Conservation (phyloP, 2,888 invertebrate species). For the Agriopis leucophaearia region DNA sequence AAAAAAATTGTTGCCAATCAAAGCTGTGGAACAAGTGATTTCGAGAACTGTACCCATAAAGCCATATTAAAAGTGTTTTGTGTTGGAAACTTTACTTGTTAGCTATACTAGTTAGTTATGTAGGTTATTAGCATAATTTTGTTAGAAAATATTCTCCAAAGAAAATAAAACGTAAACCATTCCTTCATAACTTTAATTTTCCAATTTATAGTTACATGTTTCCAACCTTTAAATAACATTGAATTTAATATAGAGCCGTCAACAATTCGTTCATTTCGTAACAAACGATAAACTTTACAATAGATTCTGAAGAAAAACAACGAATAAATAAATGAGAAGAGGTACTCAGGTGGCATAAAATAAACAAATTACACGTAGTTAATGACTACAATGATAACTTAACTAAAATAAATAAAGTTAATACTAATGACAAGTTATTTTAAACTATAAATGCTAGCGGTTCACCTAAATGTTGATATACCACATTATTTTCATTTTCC, state of each 20-base stretch:
- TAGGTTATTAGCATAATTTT: too few species aligned
- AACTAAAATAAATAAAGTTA: slow-evolving; percentile 84
- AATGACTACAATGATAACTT: slow-evolving; percentile 75
- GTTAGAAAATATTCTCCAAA: slow-evolving; percentile 2
- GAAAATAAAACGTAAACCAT: slow-evolving; percentile 50
- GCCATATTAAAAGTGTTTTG: too few species aligned
- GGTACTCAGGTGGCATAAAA: slow-evolving; percentile 85
- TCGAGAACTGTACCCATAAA: too few species aligned
- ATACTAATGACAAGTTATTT: slow-evolving; percentile 86
- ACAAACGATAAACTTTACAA: slow-evolving; percentile 61
- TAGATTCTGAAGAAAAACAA: slow-evolving; percentile 51
- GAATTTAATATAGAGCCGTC: slow-evolving; percentile 37
- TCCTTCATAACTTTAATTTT: slow-evolving; percentile 60
- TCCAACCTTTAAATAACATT: slow-evolving; percentile 40
- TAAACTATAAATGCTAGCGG: slow-evolving; percentile 81
- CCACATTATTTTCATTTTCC: slow-evolving; percentile 76
- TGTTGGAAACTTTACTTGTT: too few species aligned
- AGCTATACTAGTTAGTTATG: too few species aligned
- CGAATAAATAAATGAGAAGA: slow-evolving; percentile 69
- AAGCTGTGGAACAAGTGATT: too few species aligned
- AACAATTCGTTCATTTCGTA: slow-evolving; percentile 46
- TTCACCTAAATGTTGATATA: slow-evolving; percentile 79
- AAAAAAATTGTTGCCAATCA: too few species aligned
- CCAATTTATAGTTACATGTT: slow-evolving; percentile 51
- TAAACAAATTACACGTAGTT: slow-evolving; percentile 76